phyloP scores from a whole-genome alignment of 2,113 vertebrate genomes.

The Zosterops japonicus region DNA sequence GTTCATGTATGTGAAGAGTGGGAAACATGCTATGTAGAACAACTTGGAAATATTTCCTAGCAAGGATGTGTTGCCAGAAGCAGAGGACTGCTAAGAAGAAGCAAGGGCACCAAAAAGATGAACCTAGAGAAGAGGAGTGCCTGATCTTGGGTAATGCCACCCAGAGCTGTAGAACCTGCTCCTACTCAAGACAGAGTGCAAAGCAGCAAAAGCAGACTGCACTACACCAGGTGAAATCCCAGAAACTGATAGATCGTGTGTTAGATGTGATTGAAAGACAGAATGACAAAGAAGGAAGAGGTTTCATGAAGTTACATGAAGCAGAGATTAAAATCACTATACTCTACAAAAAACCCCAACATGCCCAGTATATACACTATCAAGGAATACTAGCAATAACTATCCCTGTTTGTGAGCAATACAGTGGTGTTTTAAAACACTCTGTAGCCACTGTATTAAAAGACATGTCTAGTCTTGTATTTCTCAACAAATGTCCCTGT shows the following conservation, averaged over 20 bases:
- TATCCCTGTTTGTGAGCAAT: not conserved
- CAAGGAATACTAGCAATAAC: not conserved
- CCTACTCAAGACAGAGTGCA: not conserved
- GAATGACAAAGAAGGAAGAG: not conserved
- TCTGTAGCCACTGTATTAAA: slow-evolving; percentile 15
- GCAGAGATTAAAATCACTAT: not conserved
- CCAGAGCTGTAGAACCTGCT: not conserved
- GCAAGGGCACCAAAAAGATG: not conserved
- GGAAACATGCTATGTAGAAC: not conserved
- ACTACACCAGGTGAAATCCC: not conserved
- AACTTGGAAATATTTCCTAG: not conserved
- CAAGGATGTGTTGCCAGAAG: not conserved
- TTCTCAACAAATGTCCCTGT: slow-evolving; percentile 42
- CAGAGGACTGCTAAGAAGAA: not conserved
- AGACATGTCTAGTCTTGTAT: slow-evolving; percentile 43
- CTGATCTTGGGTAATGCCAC: not conserved
- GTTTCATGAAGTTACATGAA: not conserved
- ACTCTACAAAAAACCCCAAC: not conserved
- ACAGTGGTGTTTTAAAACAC: not conserved
- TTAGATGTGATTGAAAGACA: not conserved
- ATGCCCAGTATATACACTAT: not conserved
- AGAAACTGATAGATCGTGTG: not conserved
- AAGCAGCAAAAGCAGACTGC: not conserved
- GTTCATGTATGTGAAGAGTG: not conserved
- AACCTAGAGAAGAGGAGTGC: not conserved